Evolutionary conservation across 2,797 vertebrate species (phyloP).

Genomic region (Odontamblyopus lacepedii): DNA sequence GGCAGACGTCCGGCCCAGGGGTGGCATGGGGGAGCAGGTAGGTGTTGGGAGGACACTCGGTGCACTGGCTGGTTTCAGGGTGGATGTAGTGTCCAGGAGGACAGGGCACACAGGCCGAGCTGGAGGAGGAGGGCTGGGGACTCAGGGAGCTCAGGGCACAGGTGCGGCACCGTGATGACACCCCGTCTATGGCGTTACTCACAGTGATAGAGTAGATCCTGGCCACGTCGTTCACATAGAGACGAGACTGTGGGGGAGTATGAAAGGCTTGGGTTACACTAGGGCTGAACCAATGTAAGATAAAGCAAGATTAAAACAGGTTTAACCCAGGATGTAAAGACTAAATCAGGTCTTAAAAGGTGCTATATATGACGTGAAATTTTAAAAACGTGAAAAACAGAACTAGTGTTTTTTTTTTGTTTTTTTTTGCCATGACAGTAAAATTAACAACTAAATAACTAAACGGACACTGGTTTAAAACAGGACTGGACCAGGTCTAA

Average conservation of each 20-base stretch:
- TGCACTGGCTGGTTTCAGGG: constrained; percentile 84
- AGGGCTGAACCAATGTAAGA: no score
- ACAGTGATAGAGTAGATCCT: constrained; percentile 91
- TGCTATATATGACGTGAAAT: no score
- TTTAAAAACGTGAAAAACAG: no score
- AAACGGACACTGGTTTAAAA: background rate
- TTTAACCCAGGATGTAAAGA: background rate
- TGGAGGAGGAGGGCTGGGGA: constrained; percentile 77
- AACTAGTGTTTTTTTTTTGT: no score
- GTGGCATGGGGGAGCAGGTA: constrained; percentile 86
- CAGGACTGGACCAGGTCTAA: background rate
- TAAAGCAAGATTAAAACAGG: background rate
- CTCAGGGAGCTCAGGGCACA: constrained; percentile 84
- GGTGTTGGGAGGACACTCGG: constrained; percentile 87
- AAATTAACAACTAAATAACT: no score
- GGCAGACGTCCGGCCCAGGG: constrained; percentile 84
- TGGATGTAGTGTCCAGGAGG: constrained; percentile 92
- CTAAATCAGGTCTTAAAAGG: background rate
- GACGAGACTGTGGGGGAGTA: constrained; percentile 55
- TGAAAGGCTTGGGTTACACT: no score
- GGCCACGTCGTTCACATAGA: constrained; percentile 85
- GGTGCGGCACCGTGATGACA: constrained; percentile 86
- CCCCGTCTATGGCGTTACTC: constrained; percentile 88
- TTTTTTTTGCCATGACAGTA: no score
- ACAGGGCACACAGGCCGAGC: constrained; percentile 92